Conservation (phyloP, 1,140 invertebrate genomes). For the Heliconius congener region DNA sequence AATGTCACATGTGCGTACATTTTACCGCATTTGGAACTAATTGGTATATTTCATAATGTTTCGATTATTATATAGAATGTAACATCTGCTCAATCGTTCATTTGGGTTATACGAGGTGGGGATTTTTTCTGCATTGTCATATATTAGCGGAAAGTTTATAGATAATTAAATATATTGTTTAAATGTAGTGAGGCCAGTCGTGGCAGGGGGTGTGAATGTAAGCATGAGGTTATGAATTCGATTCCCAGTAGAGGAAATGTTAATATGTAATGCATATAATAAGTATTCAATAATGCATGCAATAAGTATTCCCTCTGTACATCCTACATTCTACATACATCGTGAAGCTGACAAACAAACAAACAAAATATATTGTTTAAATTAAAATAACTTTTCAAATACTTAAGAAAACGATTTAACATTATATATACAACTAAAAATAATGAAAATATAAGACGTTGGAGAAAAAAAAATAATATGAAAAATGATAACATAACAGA, state of each 20-base stretch:
- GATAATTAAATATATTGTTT: no score
- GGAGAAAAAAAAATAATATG: neutral
- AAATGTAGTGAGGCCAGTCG: no score
- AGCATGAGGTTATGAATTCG: no score
- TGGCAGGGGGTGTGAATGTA: no score
- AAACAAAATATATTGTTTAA: neutral
- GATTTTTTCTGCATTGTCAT: neutral
- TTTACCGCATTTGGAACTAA: constrained; percentile 77
- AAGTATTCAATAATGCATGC: no score
- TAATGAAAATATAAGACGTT: neutral
- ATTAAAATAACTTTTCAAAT: no score
- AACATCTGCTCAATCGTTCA: constrained; percentile 67
- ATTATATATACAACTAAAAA: neutral
- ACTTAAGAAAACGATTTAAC: neutral
- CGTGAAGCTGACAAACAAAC: neutral
- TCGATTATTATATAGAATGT: constrained; percentile 69
- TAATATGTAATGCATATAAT: no score
- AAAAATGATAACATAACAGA: constrained; percentile 25
- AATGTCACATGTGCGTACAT: constrained; percentile 76
- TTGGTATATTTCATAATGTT: constrained; percentile 76
- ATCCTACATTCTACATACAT: no score
- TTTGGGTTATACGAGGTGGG: neutral
- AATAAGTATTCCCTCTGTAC: no score
- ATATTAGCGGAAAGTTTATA: no score
- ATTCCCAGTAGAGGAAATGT: no score